Conservation (phyloP, 2,797 vertebrate genomes). For the Bovichtus diacanthus region DNA sequence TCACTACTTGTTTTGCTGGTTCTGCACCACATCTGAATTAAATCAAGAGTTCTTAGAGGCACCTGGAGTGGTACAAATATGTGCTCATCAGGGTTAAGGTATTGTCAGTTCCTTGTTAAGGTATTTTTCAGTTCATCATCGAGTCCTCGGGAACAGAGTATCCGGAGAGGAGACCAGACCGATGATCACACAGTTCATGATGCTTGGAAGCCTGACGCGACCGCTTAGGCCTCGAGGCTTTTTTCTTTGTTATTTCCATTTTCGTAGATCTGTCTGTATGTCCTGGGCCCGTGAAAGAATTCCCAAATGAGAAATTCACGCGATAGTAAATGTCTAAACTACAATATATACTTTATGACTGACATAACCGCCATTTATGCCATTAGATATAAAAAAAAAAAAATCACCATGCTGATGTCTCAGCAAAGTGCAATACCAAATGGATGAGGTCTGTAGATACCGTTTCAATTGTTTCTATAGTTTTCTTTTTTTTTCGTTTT, state of each 20-base stretch:
- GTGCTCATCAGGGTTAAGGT: slow-evolving; percentile 85
- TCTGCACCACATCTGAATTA: slow-evolving; percentile 82
- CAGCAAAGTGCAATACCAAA: slow-evolving; percentile 57
- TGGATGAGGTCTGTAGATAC: slow-evolving; percentile 49
- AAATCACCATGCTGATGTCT: slow-evolving; percentile 50
- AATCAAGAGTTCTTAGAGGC: slow-evolving; percentile 85
- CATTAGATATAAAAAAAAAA: slow-evolving; percentile 50
- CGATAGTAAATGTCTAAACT: slow-evolving; percentile 58
- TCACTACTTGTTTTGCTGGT: slow-evolving; percentile 85
- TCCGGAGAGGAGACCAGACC: slow-evolving; percentile 60
- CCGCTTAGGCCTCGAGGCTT: slow-evolving; percentile 45
- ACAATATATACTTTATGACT: slow-evolving; percentile 56
- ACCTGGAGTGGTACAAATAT: slow-evolving; percentile 85
- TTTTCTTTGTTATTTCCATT: slow-evolving; percentile 43
- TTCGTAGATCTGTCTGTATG: slow-evolving; percentile 49
- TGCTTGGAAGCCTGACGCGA: slow-evolving; percentile 55
- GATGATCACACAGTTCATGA: slow-evolving; percentile 60
- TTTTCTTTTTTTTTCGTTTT: slow-evolving; percentile 26
- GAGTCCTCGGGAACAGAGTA: slow-evolving; percentile 75
- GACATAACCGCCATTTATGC: slow-evolving; percentile 51
- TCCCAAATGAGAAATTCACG: slow-evolving; percentile 58
- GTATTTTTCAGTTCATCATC: slow-evolving; percentile 73
- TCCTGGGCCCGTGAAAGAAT: slow-evolving; percentile 63
- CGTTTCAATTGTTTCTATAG: slow-evolving; percentile 12
- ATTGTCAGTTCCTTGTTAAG: slow-evolving; percentile 79